phyloP scores from a whole-genome alignment of 2,888 invertebrate genomes.

The Agrotis puta region DNA sequence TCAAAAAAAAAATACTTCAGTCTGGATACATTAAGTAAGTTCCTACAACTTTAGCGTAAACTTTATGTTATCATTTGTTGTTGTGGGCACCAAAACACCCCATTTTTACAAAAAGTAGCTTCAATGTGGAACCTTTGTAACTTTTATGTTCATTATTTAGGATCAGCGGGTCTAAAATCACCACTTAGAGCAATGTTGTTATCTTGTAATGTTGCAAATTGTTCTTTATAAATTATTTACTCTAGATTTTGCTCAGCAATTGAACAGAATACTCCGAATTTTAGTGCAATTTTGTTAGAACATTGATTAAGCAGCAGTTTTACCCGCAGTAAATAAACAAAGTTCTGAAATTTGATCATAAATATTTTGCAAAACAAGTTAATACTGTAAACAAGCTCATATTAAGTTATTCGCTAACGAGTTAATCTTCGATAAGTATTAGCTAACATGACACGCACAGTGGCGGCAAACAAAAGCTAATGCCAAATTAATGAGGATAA shows the following conservation, averaged over 20 bases:
- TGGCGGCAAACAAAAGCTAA: slow-evolving; percentile 29
- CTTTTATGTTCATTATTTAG: background rate
- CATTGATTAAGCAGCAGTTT: too few species aligned
- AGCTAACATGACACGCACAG: slow-evolving; percentile 10
- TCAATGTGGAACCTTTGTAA: background rate
- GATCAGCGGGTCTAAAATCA: too few species aligned
- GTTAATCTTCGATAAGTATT: slow-evolving; percentile 19
- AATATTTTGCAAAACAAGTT: background rate
- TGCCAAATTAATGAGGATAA: slow-evolving; percentile 56
- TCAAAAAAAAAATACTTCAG: too few species aligned
- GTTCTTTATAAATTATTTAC: too few species aligned
- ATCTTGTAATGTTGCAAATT: too few species aligned
- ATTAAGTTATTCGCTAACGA: slow-evolving; percentile 1
- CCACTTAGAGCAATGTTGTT: too few species aligned
- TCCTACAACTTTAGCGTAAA: too few species aligned
- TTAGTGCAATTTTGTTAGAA: too few species aligned
- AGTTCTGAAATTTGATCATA: background rate
- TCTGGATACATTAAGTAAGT: too few species aligned
- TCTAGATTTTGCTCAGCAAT: background rate
- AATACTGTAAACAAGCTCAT: background rate
- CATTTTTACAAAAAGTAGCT: background rate
- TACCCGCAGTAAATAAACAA: background rate
- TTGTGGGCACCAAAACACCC: background rate
- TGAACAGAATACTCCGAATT: background rate
- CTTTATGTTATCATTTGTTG: background rate